Base-by-base conservation (phyloP, 2,888 invertebrate genomes). In the Coleophora deauratella region DNA sequence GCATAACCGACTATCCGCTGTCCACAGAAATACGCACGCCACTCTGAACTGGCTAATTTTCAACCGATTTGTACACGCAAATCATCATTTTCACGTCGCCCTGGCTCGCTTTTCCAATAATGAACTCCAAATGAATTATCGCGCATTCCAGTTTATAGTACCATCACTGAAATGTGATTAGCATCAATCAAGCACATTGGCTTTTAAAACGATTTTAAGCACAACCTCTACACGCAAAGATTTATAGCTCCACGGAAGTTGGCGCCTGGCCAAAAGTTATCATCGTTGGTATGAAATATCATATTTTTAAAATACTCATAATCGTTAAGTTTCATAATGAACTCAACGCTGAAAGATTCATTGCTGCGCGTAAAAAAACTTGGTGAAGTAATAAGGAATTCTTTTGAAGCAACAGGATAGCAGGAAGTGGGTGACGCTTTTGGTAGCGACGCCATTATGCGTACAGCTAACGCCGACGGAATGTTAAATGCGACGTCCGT, bases 401-500 rank as follows among this genome's bases (percentile, higher is more conserved):
- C 21, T 33, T 38, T 31, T 31, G 9, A 32, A 50, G 49, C 56
- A 59, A 55, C 52, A 58, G 53, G 57, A 56, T 47, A 49, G 52
- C 54, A 61, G 62, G 65, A 65, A 66, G 64, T 59, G 56, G 49
- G 52, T 44, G 42, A 41, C 46, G 47, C 41, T 11, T 45, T 54
- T 50, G 21, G 57, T 51, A 60, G 63, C 62, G 59, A 59, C 59
- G 50, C 51, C 51, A 40, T 37, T 14, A 30, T 30, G 10, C 37
- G 12, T 53, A 56, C 54, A 55, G 55, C 59, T 49, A 46, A 64
- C 71, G 66, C 52, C 53, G 50, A 49, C 55, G 53, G 79, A 76
- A 78, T 80, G 67, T 66, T 71, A 74, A 78, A 49, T 55, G 57
- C 53, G 40, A 27, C 13, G 13, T 32, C 35, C 4, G 30, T 21